A percentile compares a stretch with the other conserved stretches of the same genome.
Conservation (phyloP, 2,797 vertebrate genomes). For the Myripristis murdjan region DNA sequence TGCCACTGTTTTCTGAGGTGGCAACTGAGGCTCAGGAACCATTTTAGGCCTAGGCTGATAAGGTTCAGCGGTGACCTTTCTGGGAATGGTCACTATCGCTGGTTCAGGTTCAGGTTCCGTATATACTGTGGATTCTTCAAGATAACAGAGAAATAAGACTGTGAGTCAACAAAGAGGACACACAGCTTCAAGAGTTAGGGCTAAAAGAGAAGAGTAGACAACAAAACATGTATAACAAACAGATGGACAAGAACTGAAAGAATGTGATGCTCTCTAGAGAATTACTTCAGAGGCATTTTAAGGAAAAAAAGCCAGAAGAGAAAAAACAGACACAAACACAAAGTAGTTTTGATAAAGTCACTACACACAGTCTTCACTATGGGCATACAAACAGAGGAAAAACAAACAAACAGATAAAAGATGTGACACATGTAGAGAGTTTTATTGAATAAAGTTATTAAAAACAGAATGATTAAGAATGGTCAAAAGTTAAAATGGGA, state of each 20-base stretch:
- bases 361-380: not conserved
- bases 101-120: slow-evolving; percentile 50
- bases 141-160: slow-evolving; percentile 78
- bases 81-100: slow-evolving; percentile 21
- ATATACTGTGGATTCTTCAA: slow-evolving; percentile 71
- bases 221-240: slow-evolving; percentile 23
- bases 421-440: not conserved
- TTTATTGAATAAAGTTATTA: not conserved
- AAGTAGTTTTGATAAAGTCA: not conserved
- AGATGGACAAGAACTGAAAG: slow-evolving; percentile 30
- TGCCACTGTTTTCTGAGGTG: not conserved
- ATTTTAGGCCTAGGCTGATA: slow-evolving; percentile 60
- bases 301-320: slow-evolving; percentile 41
- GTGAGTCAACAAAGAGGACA: slow-evolving; percentile 54
- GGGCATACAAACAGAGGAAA: slow-evolving; percentile 2
- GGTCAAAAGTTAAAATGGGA: not conserved
- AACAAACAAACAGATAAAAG: not conserved
- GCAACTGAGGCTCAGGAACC: slow-evolving; percentile 60
- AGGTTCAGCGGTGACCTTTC: slow-evolving; percentile 43
- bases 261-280: slow-evolving; percentile 23
- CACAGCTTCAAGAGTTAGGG: slow-evolving; percentile 37
- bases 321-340: slow-evolving; percentile 13
- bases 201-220: slow-evolving; percentile 24
- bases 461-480: not conserved
- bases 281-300: slow-evolving; percentile 74